Base-by-base conservation (phyloP, 2,797 vertebrate species). In the Pampus argenteus region DNA sequence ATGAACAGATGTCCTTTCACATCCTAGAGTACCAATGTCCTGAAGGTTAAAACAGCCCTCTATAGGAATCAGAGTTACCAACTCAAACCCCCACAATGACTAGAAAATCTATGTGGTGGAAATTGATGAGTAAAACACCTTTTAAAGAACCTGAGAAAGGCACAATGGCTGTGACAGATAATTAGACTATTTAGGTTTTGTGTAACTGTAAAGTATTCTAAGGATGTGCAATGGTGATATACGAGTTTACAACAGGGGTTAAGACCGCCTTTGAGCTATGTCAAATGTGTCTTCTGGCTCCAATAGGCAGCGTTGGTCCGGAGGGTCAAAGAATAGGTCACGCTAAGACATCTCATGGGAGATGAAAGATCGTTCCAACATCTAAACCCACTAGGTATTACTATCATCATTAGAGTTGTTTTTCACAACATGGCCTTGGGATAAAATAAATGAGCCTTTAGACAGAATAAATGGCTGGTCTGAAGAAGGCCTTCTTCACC, bases 341-440 rank as follows among this genome's bases (percentile, higher is more conserved):
- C 29, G 26, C 74, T 34, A 66, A 87, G 78, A 87, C 85, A 68
- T 89, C 80, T 87, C 83, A 74, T 14, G 20, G 78, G 88, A 84
- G 72, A 88, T 89, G 84, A 86, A 81, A 87, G 81, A 90, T 90
- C 20, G 58, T 78, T 82, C 76, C 66, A 82, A 83, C 88, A 73
- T 86, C 78, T 87, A 78, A 86, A 81, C 88, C 90, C 85, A 85
- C 87, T 81, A 87, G 87, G 88, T 89, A 89, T 87, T 73, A 76
- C 88, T 84, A 88, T 92, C 84, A 90, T 91, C 91, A 92, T 92
- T 90, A 93, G 85, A 81, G 79, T 89, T 90, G 89, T 90, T 91
- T 87, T 87, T 90, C 86, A 88, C 86, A 90, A 89, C 87, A 89
- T 82, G 78, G 89, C 91, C 91, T 79, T 79, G 82, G 87, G 91